Conservation (phyloP, 1,140 invertebrate species). For the Drosophila jambulina region DNA sequence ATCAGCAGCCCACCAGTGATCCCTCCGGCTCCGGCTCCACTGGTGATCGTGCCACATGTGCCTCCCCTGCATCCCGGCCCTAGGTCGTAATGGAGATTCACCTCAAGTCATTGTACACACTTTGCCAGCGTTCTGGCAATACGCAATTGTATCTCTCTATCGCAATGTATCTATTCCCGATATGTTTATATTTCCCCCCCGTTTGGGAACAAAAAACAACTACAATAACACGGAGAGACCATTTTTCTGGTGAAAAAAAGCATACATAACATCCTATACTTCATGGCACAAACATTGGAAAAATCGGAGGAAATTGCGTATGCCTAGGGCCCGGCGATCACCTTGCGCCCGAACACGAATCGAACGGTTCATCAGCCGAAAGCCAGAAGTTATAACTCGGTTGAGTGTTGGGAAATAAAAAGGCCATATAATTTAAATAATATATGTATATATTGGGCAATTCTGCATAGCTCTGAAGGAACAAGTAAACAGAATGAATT, state of each 20-base stretch:
- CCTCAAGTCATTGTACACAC: conserved; percentile 72
- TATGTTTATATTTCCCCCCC: conserved; percentile 54
- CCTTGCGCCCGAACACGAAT: conserved; percentile 14
- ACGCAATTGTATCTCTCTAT: conserved; percentile 61
- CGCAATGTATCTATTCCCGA: conserved; percentile 51
- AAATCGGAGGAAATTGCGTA: conserved; percentile 31
- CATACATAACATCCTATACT: conserved; percentile 62
- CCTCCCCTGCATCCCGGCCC: background rate
- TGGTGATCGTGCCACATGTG: conserved; percentile 15
- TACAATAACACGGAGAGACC: conserved; percentile 25
- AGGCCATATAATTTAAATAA: conserved; percentile 13
- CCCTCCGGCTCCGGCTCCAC: background rate
- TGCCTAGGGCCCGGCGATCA: conserved; percentile 1
- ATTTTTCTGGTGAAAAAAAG: conserved; percentile 51
- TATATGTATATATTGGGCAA: conserved; percentile 5
- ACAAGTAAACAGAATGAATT: background rate
- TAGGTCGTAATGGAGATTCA: conserved; percentile 17
- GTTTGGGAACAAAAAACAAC: conserved; percentile 25
- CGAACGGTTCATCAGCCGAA: conserved; percentile 23
- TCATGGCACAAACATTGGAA: conserved; percentile 48
- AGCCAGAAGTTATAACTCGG: conserved; percentile 17
- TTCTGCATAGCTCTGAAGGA: background rate
- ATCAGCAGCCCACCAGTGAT: conserved; percentile 15
- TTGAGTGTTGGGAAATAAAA: conserved; percentile 26
- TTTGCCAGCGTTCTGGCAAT: conserved; percentile 32